Evolutionary conservation across 2,113 vertebrate genomes (phyloP).

Genomic region (Numida meleagris): DNA sequence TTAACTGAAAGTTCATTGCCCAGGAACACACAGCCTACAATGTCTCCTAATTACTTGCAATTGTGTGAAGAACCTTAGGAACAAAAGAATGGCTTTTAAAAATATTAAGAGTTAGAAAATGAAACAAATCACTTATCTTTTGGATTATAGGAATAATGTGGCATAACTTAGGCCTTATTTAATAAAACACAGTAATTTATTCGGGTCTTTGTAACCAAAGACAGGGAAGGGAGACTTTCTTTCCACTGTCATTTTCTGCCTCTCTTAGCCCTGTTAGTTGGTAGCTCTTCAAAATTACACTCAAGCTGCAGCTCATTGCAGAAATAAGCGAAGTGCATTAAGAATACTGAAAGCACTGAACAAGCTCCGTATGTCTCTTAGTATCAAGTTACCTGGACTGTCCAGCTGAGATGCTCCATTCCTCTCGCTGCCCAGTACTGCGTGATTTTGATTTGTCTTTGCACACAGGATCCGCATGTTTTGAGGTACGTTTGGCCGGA

Average conservation of each 20-base stretch:
- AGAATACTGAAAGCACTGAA: not conserved
- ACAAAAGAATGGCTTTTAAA: not conserved
- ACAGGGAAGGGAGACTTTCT: not conserved
- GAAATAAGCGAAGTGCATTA: not conserved
- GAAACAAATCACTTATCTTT: not conserved
- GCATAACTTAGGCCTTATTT: not conserved
- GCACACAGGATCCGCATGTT: slow-evolving; percentile 91
- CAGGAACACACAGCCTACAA: not conserved
- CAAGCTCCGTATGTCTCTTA: not conserved
- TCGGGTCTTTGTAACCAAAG: not conserved
- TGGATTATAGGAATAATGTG: not conserved
- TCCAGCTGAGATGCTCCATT: slow-evolving; percentile 91
- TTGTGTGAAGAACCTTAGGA: not conserved
- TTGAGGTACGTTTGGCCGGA: slow-evolving; percentile 90
- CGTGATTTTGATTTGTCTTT: slow-evolving; percentile 95
- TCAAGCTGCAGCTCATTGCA: not conserved
- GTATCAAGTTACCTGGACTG: slow-evolving; percentile 86
- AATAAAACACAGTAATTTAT: not conserved
- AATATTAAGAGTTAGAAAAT: not conserved
- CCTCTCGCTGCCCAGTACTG: slow-evolving; percentile 90
- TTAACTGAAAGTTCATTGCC: not conserved
- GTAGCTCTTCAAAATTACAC: not conserved
- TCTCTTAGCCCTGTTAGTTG: not conserved
- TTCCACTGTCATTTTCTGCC: not conserved
- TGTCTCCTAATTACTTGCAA: not conserved